Percentiles rank a stretch among this genome's conserved stretches.
phyloP scores from a whole-genome alignment of 2,797 vertebrate genomes.

The Hoplostethus atlanticus region DNA sequence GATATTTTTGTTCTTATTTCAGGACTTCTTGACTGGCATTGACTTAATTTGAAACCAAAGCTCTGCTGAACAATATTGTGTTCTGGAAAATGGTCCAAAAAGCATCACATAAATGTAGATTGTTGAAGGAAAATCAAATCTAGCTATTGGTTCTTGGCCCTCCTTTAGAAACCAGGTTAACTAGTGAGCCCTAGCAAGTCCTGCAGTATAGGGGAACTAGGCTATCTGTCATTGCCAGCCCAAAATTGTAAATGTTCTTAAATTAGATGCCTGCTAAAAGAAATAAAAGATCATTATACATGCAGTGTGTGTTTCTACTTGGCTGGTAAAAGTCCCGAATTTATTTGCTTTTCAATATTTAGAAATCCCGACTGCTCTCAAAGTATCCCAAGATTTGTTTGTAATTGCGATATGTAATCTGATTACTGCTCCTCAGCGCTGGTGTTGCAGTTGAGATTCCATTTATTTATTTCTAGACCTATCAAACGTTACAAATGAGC shows the following conservation, averaged over 20 bases:
- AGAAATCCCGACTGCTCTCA: background rate
- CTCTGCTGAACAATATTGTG: background rate
- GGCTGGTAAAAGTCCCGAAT: background rate
- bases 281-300: constrained; percentile 68
- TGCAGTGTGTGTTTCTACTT: constrained; percentile 36
- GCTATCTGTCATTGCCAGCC: constrained; percentile 28
- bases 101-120: background rate
- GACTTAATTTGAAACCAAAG: background rate
- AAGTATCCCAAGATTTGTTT: no score
- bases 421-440: no score
- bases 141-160: constrained; percentile 5
- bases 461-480: no score
- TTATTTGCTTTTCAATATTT: background rate
- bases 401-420: no score
- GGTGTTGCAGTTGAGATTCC: no score
- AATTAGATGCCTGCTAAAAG: constrained; percentile 60
- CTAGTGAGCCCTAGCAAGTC: no score
- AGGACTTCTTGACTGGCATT: background rate
- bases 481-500: no score
- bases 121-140: constrained; percentile 16
- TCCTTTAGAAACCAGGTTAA: background rate
- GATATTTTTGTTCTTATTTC: constrained; percentile 12
- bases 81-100: background rate
- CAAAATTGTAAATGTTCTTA: constrained; percentile 71
- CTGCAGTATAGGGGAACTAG: background rate